Evolutionary conservation across 2,888 invertebrate species (phyloP).

Genomic region (Trichacis sp.): DNA sequence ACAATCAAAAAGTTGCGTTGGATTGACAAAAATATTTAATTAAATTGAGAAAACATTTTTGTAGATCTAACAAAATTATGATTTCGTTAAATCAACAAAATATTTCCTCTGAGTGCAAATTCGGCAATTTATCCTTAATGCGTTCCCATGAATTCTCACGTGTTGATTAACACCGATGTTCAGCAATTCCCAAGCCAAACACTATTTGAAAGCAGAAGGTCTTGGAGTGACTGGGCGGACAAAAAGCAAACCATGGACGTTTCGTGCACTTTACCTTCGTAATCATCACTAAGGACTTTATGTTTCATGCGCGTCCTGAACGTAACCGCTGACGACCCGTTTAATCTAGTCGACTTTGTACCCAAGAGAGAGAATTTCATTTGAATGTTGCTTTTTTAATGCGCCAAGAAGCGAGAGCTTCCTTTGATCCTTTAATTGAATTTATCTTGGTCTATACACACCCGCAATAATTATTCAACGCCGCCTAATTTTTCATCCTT

Average conservation of each 20-base stretch:
- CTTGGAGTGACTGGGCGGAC: neutral
- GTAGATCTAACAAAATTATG: too few relatives aligned
- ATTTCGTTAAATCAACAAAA: too few relatives aligned
- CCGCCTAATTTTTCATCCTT: too few relatives aligned
- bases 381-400: conserved; percentile 5
- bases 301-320: conserved; percentile 2
- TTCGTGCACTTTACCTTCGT: neutral
- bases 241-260: conserved; percentile 1
- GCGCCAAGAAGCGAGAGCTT: neutral
- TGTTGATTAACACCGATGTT: neutral
- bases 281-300: conserved; percentile 1
- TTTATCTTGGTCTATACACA: neutral
- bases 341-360: neutral
- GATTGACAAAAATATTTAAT: too few relatives aligned
- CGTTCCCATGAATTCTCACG: too few relatives aligned
- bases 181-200: neutral
- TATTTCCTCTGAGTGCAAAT: too few relatives aligned
- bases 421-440: conserved; percentile 3
- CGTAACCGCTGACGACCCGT: conserved; percentile 3
- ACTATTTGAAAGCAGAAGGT: neutral
- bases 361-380: neutral
- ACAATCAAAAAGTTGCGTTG: too few relatives aligned
- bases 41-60: too few relatives aligned
- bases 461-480: too few relatives aligned
- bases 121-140: too few relatives aligned